phyloP scores from a whole-genome alignment of 2,797 vertebrate genomes.

The Prionace glauca region DNA sequence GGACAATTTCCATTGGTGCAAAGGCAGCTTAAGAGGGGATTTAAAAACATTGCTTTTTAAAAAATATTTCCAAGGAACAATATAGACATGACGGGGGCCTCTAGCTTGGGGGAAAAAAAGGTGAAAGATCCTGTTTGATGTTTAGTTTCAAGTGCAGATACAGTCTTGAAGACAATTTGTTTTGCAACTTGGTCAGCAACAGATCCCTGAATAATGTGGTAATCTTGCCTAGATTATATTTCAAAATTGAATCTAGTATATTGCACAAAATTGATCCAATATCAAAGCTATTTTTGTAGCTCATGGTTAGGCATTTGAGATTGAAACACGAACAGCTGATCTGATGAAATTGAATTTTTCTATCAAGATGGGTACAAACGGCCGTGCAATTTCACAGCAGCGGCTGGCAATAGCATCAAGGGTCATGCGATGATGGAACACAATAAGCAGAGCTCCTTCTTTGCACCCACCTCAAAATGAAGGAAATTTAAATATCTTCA shows the following conservation, averaged over 20 bases:
- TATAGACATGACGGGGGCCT: neutral
- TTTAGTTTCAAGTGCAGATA: neutral
- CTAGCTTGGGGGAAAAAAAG: neutral
- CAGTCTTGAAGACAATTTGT: neutral
- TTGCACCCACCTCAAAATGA: neutral
- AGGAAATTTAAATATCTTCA: neutral
- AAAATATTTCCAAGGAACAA: neutral
- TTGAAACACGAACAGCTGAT: neutral
- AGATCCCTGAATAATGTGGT: neutral
- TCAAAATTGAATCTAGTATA: neutral
- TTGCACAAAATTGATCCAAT: neutral
- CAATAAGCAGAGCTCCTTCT: neutral
- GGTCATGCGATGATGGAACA: neutral
- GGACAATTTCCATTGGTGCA: neutral
- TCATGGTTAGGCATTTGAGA: neutral
- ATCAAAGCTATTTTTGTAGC: neutral
- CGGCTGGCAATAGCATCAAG: neutral
- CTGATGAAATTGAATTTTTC: neutral
- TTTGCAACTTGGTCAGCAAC: neutral
- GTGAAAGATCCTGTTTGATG: neutral
- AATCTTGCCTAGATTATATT: neutral
- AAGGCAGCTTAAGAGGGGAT: neutral
- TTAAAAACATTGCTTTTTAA: neutral
- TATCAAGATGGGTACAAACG: neutral
- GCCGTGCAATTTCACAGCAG: neutral